Percentiles rank a stretch among this genome's conserved stretches.
phyloP scores from a whole-genome alignment of 2,113 vertebrate species.

The Mormyrus lacerda region DNA sequence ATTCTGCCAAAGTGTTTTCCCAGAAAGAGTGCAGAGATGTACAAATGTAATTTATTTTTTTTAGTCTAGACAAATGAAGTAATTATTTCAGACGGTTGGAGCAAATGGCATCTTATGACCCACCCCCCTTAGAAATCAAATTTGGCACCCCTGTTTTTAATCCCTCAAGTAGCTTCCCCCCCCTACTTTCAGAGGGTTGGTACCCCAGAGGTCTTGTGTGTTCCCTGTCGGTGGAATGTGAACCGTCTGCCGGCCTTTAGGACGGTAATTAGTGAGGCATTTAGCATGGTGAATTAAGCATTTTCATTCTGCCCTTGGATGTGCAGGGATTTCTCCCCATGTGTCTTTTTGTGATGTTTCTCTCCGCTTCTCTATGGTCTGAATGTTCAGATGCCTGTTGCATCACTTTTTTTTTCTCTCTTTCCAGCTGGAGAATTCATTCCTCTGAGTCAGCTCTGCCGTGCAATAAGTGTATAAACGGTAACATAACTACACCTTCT shows the following conservation, averaged over 20 bases:
- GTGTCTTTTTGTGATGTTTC: background rate
- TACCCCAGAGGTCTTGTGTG: background rate
- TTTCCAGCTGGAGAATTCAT: background rate
- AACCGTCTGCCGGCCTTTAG: background rate
- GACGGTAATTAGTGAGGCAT: conserved; percentile 8
- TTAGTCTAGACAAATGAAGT: background rate
- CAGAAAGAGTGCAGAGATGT: background rate
- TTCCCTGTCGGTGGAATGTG: background rate
- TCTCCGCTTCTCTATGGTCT: background rate
- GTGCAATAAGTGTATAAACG: background rate
- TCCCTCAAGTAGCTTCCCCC: background rate
- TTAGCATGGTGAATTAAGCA: conserved; percentile 18
- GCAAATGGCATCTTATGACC: background rate
- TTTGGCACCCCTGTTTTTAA: background rate
- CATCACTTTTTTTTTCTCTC: background rate
- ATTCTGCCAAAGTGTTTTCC: background rate
- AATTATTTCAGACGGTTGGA: background rate
- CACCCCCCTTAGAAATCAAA: background rate
- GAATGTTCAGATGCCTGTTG: background rate
- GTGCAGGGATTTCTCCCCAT: background rate
- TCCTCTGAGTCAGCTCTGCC: background rate
- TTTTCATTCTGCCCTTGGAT: background rate
- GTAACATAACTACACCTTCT: background rate
- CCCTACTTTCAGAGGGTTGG: background rate
- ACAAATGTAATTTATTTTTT: background rate